phyloP scores from a whole-genome alignment of 2,888 invertebrate species.

The Acleris cristana region DNA sequence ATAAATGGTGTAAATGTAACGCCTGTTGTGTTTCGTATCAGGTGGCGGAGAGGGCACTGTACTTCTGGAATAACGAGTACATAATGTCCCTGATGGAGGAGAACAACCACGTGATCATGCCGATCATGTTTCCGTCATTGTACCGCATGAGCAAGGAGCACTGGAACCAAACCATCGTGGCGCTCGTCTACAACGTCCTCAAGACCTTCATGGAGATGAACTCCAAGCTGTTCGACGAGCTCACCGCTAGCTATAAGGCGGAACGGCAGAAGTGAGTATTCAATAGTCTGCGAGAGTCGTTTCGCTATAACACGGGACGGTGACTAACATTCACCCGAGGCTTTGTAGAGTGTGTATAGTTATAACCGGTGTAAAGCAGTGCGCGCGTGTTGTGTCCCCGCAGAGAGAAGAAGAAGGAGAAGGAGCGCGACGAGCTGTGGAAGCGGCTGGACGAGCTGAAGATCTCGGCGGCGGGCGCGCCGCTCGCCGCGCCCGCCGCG shows the following conservation, averaged over 20 bases:
- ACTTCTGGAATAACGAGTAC: conserved; percentile 99
- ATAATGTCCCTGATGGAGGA: conserved; percentile 99
- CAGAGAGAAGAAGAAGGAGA: conserved; percentile 97
- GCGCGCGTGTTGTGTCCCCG: conserved; percentile 38
- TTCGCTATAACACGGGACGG: too few species aligned
- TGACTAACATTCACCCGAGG: too few species aligned
- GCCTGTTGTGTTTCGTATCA: conserved; percentile 59
- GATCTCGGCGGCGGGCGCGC: conserved; percentile 81
- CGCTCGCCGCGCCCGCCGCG: conserved; percentile 71
- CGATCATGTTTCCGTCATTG: conserved; percentile 99
- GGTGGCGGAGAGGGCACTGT: conserved; percentile 99
- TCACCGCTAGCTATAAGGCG: conserved; percentile 99
- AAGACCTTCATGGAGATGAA: conserved; percentile 99
- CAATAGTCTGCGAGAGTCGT: not conserved
- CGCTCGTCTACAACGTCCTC: conserved; percentile 99
- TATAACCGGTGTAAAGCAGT: not conserved
- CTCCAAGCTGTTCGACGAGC: conserved; percentile 99
- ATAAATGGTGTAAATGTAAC: not conserved
- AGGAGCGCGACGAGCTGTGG: conserved; percentile 98
- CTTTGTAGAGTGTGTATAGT: too few species aligned
- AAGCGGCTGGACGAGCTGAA: conserved; percentile 96
- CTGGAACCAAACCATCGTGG: conserved; percentile 99
- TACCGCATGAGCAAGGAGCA: conserved; percentile 99
- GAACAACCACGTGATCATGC: conserved; percentile 98
- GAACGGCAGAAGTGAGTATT: conserved; percentile 97